Evolutionary conservation across 2,888 invertebrate species (phyloP).

Genomic region (Lottia scabra): DNA sequence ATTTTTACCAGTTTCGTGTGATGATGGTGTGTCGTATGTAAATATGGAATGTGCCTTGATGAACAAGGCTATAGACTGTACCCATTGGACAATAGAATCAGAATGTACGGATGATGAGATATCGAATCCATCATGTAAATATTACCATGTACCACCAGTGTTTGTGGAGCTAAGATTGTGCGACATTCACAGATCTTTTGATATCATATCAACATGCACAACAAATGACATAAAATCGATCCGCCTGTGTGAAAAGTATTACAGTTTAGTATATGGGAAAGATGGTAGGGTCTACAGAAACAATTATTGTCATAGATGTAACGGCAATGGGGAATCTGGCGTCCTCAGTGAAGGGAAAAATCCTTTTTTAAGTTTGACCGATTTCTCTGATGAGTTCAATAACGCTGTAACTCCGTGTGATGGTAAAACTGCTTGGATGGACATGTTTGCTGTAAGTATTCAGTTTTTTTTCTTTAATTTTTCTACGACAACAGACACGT

Average conservation of each 20-base stretch:
- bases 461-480: too few species aligned
- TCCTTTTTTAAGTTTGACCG: neutral
- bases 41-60: neutral
- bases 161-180: neutral
- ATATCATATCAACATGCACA: neutral
- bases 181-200: neutral
- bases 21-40: neutral
- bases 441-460: neutral
- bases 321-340: neutral
- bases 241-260: neutral
- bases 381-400: neutral
- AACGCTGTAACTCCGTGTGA: neutral
- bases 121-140: neutral
- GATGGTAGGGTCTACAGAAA: neutral
- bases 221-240: neutral
- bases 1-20: neutral
- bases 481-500: too few species aligned
- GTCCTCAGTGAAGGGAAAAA: rapidly evolving
- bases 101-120: neutral
- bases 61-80: neutral
- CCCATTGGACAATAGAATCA: neutral
- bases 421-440: neutral
- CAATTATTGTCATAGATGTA: neutral
- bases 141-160: neutral
- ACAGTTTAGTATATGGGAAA: neutral